Base-by-base conservation (phyloP, 2,113 vertebrate species). In the Callopanchax toddi region DNA sequence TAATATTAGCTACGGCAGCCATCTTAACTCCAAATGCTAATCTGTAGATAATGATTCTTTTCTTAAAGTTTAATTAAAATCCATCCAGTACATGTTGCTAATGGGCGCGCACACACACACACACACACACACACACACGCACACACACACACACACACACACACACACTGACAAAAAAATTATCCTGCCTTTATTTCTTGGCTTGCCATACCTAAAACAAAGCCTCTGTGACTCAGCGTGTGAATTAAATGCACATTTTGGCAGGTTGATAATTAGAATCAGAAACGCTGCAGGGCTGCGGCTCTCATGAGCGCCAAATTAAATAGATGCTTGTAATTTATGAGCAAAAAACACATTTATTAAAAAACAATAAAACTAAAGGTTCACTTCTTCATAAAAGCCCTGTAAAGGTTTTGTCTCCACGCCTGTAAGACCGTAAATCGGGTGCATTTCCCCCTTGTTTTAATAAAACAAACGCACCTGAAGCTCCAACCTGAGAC, bases 211-310 rank as follows among this genome's bases (percentile, higher is more conserved):
- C 6, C 29, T 34, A 18, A 26, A 32, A 21, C 6, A 2, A 8
- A 5, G 8, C 45, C 60, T 66, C 11, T 37, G 77, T 62, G 44
- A 58, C 58, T 63, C 59, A 75, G 80, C 12, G 44, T 25, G 54
- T 51, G 51, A 71, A 62, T 78, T 68, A 67, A 77, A 81, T 58
- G 56, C 52, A 36, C 65, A 53, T 40, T 34, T 20, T 10, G 34
- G 60, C 43, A 23, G 74, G 48, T 74, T 67, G 54, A 48, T 69
- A 46, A 71, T 76, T 44, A 61, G 45, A 49, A 74, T 42, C 62
- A 73, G 53, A 55, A 44, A 34, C 25, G 25, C 37, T 1, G 7
- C 52, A 11, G 43, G 21, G 22, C 55, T 57, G 46, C 9, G 11
- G 12, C 18, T 17, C 48, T 71, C 46, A 40, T 59, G 52, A 58